These are phyloP conservation scores for Columba janthina DNA, from an alignment of 2,113 vertebrate genomes.

Conservation along the genomic window DNA sequence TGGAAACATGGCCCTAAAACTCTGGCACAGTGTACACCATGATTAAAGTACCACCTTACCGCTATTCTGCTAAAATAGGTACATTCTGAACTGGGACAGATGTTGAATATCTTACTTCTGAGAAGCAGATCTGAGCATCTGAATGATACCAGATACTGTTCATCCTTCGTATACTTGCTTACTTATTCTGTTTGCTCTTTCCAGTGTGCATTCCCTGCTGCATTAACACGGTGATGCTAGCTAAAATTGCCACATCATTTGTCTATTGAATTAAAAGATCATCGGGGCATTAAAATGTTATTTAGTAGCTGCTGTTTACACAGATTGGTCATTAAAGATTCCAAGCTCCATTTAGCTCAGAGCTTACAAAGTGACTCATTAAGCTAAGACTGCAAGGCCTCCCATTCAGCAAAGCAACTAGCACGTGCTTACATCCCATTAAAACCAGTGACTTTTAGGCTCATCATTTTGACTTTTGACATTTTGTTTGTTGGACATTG, in stretches of 20 bases:
- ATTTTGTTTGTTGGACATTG: background rate
- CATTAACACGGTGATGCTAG: background rate
- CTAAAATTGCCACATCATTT: slow-evolving; percentile 38
- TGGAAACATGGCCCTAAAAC: background rate
- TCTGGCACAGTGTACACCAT: background rate
- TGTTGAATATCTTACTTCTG: background rate
- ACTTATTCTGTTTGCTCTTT: slow-evolving; percentile 6
- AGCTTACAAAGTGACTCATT: slow-evolving; percentile 37
- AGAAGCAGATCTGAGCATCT: background rate
- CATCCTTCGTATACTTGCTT: background rate
- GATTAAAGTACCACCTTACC: background rate
- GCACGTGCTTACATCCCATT: background rate
- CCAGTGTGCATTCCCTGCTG: background rate
- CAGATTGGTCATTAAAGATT: slow-evolving; percentile 55
- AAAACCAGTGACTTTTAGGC: background rate
- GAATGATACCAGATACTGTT: background rate
- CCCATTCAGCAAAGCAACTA: background rate
- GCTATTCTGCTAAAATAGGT: background rate
- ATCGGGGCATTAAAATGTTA: slow-evolving; percentile 46
- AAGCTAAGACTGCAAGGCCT: background rate
- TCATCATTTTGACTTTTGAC: background rate
- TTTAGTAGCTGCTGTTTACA: slow-evolving; percentile 57
- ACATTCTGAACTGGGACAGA: background rate
- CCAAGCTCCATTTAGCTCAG: slow-evolving; percentile 37
- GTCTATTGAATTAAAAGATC: slow-evolving; percentile 61